These are phyloP conservation scores for Eucidaris tribuloides DNA, from an alignment of 35 echinoderm and acorn worm genomes.

Conservation along the genomic window DNA sequence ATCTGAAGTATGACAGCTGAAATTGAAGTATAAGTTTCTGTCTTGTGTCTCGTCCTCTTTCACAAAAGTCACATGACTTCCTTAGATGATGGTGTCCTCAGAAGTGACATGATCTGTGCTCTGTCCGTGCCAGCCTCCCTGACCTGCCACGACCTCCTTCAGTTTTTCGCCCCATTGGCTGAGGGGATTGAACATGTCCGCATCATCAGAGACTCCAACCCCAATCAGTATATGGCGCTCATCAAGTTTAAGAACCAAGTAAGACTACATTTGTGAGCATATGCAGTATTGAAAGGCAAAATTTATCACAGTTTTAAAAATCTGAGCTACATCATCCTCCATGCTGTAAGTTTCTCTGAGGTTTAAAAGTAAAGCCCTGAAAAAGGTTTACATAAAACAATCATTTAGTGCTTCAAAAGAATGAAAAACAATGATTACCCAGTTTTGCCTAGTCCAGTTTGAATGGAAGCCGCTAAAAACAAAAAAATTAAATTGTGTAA, in stretches of 20 bases:
- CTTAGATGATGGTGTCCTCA: constrained; percentile 65
- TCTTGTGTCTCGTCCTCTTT: background rate
- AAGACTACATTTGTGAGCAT: background rate
- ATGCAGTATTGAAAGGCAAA: background rate
- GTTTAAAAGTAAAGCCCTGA: too few relatives aligned
- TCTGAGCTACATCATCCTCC: too few relatives aligned
- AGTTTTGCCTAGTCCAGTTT: too few relatives aligned
- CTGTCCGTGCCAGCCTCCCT: constrained; percentile 86
- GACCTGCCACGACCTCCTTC: constrained; percentile 83
- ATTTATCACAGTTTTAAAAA: too few relatives aligned
- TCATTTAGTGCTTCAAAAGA: too few relatives aligned
- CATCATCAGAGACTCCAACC: constrained; percentile 83
- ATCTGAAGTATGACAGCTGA: too few relatives aligned
- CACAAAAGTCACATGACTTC: constrained; percentile 72
- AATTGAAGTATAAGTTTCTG: too few relatives aligned
- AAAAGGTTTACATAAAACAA: too few relatives aligned
- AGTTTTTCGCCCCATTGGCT: constrained; percentile 79
- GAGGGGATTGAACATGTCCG: constrained; percentile 82
- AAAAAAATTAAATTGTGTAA: too few relatives aligned
- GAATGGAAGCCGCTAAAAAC: too few relatives aligned
- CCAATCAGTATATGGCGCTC: constrained; percentile 96
- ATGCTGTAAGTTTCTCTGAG: too few relatives aligned
- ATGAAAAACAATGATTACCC: too few relatives aligned
- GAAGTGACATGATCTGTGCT: constrained; percentile 97
- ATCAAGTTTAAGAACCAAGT: constrained; percentile 94